Percentiles rank a stretch among this genome's conserved stretches.
Conservation (phyloP, 2,888 invertebrate genomes). For the Furcula furcula region DNA sequence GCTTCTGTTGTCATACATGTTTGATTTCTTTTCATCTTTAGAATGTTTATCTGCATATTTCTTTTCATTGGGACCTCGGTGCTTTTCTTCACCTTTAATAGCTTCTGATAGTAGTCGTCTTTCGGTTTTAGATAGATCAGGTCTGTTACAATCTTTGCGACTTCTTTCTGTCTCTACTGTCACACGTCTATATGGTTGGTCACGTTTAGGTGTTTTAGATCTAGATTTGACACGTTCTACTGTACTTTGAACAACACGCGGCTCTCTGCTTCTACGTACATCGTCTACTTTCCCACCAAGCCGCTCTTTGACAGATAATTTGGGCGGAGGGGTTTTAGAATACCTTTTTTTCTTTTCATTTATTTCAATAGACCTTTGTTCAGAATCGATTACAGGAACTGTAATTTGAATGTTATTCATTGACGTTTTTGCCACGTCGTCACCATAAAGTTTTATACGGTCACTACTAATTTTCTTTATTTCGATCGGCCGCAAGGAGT, state of each 20-base stretch:
- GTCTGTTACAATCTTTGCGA: constrained; percentile 53
- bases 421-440: constrained; percentile 63
- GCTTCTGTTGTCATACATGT: constrained; percentile 17
- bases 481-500: constrained; percentile 89
- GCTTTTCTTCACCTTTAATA: constrained; percentile 46
- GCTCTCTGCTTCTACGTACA: constrained; percentile 74
- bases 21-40: constrained; percentile 47
- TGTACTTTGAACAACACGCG: constrained; percentile 77
- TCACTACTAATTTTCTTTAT: constrained; percentile 88
- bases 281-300: constrained; percentile 89
- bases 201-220: constrained; percentile 75
- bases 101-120: constrained; percentile 46
- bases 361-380: constrained; percentile 71
- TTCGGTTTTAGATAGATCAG: constrained; percentile 48
- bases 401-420: constrained; percentile 80
- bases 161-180: constrained; percentile 71
- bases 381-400: constrained; percentile 69
- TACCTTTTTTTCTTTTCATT: constrained; percentile 66
- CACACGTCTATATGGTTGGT: constrained; percentile 73
- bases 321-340: constrained; percentile 81
- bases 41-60: constrained; percentile 46
- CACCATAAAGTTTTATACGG: constrained; percentile 84
- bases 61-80: constrained; percentile 45
- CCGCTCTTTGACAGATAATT: constrained; percentile 89
- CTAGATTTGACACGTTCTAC: constrained; percentile 79